Conservation (phyloP, 2,113 vertebrate genomes). For the Felis chaus region DNA sequence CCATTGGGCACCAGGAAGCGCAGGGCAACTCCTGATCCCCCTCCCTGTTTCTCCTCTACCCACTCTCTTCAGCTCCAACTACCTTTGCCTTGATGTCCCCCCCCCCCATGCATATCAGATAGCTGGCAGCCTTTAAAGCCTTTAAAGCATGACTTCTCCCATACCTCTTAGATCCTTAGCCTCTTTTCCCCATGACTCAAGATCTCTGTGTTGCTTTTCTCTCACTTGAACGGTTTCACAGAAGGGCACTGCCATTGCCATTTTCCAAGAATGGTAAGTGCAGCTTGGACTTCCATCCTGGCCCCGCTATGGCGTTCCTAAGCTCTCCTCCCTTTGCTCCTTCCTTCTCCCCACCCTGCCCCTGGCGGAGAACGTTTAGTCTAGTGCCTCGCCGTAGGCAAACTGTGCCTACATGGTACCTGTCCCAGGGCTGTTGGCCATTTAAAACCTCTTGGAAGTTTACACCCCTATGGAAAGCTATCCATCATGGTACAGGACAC, state of each 20-base stretch:
- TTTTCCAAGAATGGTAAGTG: not conserved
- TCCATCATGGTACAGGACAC: not conserved
- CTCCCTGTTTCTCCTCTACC: accelerated
- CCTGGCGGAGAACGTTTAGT: no score
- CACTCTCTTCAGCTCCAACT: not conserved
- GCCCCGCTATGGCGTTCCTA: accelerated
- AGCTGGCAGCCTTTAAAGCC: not conserved
- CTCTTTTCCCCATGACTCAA: not conserved
- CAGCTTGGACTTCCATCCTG: no score
- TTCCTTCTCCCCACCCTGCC: not conserved
- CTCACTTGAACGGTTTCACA: not conserved
- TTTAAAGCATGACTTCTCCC: not conserved
- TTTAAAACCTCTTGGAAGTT: not conserved
- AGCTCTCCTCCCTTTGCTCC: not conserved
- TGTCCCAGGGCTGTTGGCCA: not conserved
- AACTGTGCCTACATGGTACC: not conserved
- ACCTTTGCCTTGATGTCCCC: no score
- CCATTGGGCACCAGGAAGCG: not conserved
- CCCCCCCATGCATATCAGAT: accelerated
- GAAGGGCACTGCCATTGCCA: not conserved
- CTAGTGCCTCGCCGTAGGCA: not conserved
- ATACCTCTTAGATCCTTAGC: not conserved
- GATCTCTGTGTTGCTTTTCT: not conserved
- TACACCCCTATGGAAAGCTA: not conserved
- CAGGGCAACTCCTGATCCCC: accelerated